These are phyloP conservation scores for Griposia aprilina DNA, from an alignment of 2,888 invertebrate genomes.

Conservation along the genomic window DNA sequence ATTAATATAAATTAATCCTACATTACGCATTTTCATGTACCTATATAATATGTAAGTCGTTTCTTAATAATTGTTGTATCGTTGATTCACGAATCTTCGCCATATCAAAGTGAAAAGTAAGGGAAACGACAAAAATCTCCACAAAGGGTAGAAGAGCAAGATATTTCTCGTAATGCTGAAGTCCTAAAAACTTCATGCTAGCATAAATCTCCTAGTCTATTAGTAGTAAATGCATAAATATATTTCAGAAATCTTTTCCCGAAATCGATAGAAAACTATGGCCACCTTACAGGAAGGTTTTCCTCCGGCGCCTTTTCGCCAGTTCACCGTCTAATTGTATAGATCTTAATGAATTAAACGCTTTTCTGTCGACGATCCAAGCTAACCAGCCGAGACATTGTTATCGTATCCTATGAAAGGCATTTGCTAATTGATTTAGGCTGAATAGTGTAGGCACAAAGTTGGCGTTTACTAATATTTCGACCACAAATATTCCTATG, in stretches of 20 bases:
- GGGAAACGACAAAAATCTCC: neutral
- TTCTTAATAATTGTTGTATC: neutral
- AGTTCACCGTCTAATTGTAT: constrained; percentile 74
- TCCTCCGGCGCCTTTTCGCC: constrained; percentile 67
- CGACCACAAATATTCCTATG: neutral
- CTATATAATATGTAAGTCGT: too few species aligned
- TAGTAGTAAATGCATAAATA: neutral
- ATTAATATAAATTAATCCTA: neutral
- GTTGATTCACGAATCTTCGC: neutral
- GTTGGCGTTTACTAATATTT: neutral
- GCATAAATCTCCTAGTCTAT: neutral
- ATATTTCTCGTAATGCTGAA: too few species aligned
- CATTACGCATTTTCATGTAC: neutral
- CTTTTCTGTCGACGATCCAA: constrained; percentile 66
- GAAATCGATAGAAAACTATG: constrained; percentile 56
- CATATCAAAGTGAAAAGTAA: neutral
- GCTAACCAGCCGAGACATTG: constrained; percentile 19
- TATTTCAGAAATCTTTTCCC: neutral
- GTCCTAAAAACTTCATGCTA: neutral
- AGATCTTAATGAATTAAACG: constrained; percentile 78
- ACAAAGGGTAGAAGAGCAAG: neutral
- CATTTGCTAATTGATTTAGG: constrained; percentile 3
- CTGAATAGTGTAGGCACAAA: neutral
- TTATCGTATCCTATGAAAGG: constrained; percentile 33
- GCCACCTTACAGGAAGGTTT: constrained; percentile 69